Evolutionary conservation across 2,797 vertebrate genomes (phyloP).

Genomic region (Carapus acus): DNA sequence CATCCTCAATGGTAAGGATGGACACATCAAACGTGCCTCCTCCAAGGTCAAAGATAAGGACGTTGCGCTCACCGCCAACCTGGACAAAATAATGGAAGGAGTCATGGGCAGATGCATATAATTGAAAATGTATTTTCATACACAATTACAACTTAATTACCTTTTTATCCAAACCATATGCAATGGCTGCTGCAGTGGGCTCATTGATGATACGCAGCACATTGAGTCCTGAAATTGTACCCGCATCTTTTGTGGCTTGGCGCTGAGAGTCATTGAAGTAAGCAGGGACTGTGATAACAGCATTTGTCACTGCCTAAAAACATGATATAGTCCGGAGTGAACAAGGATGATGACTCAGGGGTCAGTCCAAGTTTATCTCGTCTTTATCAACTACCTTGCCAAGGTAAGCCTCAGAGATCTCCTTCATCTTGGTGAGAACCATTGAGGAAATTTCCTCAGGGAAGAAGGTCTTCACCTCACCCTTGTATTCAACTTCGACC

Average conservation of each 20-base stretch:
- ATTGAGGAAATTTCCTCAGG: slow-evolving; percentile 90
- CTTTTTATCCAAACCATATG: slow-evolving; percentile 86
- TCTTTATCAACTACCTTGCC: slow-evolving; percentile 71
- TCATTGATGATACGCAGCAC: slow-evolving; percentile 89
- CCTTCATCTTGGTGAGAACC: slow-evolving; percentile 93
- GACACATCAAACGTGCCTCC: slow-evolving; percentile 81
- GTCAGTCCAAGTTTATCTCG: too few species aligned
- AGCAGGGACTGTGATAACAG: slow-evolving; percentile 87
- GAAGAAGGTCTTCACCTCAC: slow-evolving; percentile 81
- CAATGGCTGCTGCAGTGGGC: slow-evolving; percentile 87
- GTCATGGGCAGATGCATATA: slow-evolving; percentile 1
- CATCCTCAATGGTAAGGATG: slow-evolving; percentile 78
- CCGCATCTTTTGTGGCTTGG: slow-evolving; percentile 90
- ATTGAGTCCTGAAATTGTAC: slow-evolving; percentile 83
- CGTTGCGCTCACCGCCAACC: slow-evolving; percentile 76
- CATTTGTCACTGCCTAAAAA: slow-evolving; percentile 76
- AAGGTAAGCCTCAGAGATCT: slow-evolving; percentile 86
- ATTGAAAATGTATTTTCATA: background rate
- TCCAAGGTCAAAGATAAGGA: slow-evolving; percentile 79
- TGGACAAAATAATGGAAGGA: slow-evolving; percentile 27
- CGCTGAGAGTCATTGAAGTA: slow-evolving; percentile 92
- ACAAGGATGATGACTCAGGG: background rate
- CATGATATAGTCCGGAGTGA: slow-evolving; percentile 10
- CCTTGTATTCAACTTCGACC: slow-evolving; percentile 86
- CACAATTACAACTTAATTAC: slow-evolving; percentile 37